Evolutionary conservation across 2,113 vertebrate genomes (phyloP).

Genomic region (cattle (Bos taurus)): ARS-UCD2.0 NC_037353.1:19746001-19746500

Average conservation of each 20-base stretch:
- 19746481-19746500: not conserved
- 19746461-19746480: not conserved
- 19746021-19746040: not conserved
- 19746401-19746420: not conserved
- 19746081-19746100: not conserved
- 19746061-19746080: not conserved
- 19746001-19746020: not conserved
- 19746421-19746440: not conserved
- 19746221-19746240: not conserved
- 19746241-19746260: constrained; percentile 15
- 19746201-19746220: not conserved
- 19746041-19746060: not conserved
- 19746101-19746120: not conserved
- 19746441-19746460: not conserved
- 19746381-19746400: not conserved
- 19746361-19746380: constrained; percentile 8
- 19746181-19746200: not conserved
- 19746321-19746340: constrained; percentile 24
- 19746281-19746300: constrained; percentile 30
- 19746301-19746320: not conserved
- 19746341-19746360: not conserved
- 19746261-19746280: not conserved
- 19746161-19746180: not conserved
- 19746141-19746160: not conserved
- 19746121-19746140: not conserved